Conservation (phyloP, 2,797 vertebrate genomes). For the Channa striata region DNA sequence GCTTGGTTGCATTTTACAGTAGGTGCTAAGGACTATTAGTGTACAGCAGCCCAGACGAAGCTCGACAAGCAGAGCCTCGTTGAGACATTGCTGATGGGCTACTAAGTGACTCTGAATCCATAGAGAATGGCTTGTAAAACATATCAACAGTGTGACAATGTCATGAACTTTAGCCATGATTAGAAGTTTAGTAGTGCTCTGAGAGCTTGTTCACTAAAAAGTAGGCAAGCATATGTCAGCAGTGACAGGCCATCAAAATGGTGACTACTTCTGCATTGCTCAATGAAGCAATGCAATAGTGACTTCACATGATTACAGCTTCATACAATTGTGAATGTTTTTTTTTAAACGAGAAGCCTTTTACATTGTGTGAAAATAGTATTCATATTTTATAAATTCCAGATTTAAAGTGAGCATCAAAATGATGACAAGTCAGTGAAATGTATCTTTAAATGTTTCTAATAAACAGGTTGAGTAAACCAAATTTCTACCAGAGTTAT, state of each 20-base stretch:
- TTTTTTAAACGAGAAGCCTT: too few species aligned
- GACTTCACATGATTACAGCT: conserved; percentile 14
- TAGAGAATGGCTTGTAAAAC: conserved; percentile 62
- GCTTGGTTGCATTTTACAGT: conserved; percentile 45
- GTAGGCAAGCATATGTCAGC: conserved; percentile 48
- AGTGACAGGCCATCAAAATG: conserved; percentile 45
- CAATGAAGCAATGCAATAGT: conserved; percentile 16
- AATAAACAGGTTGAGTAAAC: too few species aligned
- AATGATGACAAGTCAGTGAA: too few species aligned
- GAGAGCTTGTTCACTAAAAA: conserved; percentile 55
- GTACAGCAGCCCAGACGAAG: conserved; percentile 47
- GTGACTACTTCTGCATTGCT: conserved; percentile 20
- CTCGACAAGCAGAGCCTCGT: conserved; percentile 46
- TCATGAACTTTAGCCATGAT: conserved; percentile 55
- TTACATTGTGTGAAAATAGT: neutral
- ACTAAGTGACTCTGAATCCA: conserved; percentile 62
- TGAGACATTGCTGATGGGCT: conserved; percentile 53
- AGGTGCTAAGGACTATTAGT: conserved; percentile 45
- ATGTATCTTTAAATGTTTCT: too few species aligned
- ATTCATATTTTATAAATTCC: neutral
- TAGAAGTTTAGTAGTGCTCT: conserved; percentile 57
- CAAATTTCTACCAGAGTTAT: too few species aligned
- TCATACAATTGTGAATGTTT: conserved; percentile 10
- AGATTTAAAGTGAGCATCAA: too few species aligned
- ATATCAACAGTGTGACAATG: conserved; percentile 61